Evolutionary conservation across 2,888 invertebrate species (phyloP).

Genomic region (Cheilosia impressa): DNA sequence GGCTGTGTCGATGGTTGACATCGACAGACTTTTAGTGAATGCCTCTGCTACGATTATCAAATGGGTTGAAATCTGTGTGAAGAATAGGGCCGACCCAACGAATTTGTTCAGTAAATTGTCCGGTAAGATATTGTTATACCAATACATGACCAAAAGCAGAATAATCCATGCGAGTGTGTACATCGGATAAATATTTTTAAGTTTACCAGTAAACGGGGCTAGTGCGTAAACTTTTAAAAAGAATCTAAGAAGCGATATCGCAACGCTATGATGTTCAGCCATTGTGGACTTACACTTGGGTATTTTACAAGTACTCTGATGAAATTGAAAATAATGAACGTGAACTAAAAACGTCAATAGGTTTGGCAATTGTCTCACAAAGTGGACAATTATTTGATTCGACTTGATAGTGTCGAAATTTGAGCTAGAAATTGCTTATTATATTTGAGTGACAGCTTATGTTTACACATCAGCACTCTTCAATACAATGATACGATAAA

Average conservation of each 20-base stretch:
- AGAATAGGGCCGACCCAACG: constrained; percentile 11
- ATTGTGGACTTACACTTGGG: not conserved
- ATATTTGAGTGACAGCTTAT: constrained; percentile 15
- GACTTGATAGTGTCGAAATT: constrained; percentile 14
- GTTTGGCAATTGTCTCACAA: not conserved
- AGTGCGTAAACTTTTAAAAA: constrained; percentile 27
- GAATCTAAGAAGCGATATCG: not conserved
- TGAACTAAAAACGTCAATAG: not conserved
- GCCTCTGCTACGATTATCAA: constrained; percentile 69
- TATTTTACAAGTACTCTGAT: not conserved
- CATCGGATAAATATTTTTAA: not conserved
- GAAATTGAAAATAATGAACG: not conserved
- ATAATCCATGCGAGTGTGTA: constrained; percentile 21
- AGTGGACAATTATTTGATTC: constrained; percentile 1
- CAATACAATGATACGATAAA: not conserved
- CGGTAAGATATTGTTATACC: constrained; percentile 34
- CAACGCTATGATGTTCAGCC: not conserved
- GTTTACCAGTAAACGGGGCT: constrained; percentile 8
- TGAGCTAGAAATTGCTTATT: constrained; percentile 34
- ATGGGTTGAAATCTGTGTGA: constrained; percentile 33
- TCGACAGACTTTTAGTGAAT: constrained; percentile 42
- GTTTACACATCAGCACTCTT: too few species aligned
- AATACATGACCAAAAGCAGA: constrained; percentile 35
- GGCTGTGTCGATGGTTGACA: constrained; percentile 40
- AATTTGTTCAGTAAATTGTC: constrained; percentile 29